These are phyloP conservation scores for Urocyon cinereoargenteus DNA, from an alignment of 2,797 vertebrate species.

Conservation along the genomic window DNA sequence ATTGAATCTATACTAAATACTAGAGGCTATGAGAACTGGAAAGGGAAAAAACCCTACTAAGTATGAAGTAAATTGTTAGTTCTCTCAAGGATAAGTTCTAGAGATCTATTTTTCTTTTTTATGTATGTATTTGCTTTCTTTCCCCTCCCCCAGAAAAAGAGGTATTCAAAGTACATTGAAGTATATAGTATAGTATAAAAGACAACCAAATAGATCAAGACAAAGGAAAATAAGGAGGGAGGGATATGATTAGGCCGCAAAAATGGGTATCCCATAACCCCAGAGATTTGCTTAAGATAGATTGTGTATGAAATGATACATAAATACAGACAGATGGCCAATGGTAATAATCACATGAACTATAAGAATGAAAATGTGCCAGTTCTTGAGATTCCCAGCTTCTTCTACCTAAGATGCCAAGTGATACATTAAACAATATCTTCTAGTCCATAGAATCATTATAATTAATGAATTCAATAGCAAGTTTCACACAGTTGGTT, in stretches of 20 bases:
- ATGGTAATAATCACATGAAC: neutral
- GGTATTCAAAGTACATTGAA: neutral
- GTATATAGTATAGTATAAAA: neutral
- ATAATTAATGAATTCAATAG: neutral
- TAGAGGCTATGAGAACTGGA: neutral
- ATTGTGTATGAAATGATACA: neutral
- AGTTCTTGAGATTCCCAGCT: neutral
- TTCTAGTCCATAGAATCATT: neutral
- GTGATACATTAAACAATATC: neutral
- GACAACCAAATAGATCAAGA: neutral
- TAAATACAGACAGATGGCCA: neutral
- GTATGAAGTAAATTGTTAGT: neutral
- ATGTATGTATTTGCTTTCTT: neutral
- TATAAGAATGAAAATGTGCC: neutral
- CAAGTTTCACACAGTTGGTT: neutral
- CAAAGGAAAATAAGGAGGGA: neutral
- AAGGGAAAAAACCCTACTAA: neutral
- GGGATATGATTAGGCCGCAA: neutral
- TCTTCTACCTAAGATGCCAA: neutral
- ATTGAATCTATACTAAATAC: neutral
- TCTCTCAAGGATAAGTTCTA: neutral
- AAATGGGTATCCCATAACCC: neutral
- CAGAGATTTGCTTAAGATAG: neutral
- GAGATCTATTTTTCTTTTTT: conserved; percentile 4
- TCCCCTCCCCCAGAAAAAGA: neutral